Evolutionary conservation across 2,113 vertebrate species (phyloP).

Genomic region (Epinephelus moara): DNA sequence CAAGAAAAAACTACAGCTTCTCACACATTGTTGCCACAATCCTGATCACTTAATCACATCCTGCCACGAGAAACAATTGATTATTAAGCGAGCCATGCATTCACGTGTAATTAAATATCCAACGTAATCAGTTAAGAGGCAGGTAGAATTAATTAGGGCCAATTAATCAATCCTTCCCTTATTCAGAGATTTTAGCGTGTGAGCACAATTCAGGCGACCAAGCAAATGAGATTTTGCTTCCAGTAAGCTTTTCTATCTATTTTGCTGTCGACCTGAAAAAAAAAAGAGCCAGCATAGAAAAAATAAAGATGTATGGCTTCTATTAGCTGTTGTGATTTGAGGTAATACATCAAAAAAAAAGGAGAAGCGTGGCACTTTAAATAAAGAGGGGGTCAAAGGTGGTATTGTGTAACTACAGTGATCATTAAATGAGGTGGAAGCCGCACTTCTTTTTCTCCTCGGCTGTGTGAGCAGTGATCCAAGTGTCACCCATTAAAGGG

Average conservation of each 20-base stretch:
- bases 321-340: slow-evolving; percentile 57
- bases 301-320: slow-evolving; percentile 71
- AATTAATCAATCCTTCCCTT: slow-evolving; percentile 60
- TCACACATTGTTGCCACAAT: not conserved
- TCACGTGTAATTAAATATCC: slow-evolving; percentile 68
- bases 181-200: slow-evolving; percentile 42
- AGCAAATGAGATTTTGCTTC: slow-evolving; percentile 7
- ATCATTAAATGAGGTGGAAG: slow-evolving; percentile 68
- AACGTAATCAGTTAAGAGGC: slow-evolving; percentile 54
- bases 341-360: slow-evolving; percentile 57
- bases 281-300: slow-evolving; percentile 5
- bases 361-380: slow-evolving; percentile 34
- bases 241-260: slow-evolving; percentile 42
- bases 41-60: slow-evolving; percentile 7
- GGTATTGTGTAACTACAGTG: slow-evolving; percentile 54
- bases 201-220: slow-evolving; percentile 35
- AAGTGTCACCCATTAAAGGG: not conserved
- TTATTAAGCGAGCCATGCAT: slow-evolving; percentile 45
- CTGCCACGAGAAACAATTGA: slow-evolving; percentile 45
- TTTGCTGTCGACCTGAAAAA: slow-evolving; percentile 29
- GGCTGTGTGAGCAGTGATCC: slow-evolving; percentile 25
- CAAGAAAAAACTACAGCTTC: not conserved
- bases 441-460: slow-evolving; percentile 31
- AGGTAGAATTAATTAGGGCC: slow-evolving; percentile 51
- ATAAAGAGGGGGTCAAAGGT: slow-evolving; percentile 59